Evolutionary conservation across 2,113 vertebrate genomes (phyloP).

Genomic region (Clupea harengus): DNA sequence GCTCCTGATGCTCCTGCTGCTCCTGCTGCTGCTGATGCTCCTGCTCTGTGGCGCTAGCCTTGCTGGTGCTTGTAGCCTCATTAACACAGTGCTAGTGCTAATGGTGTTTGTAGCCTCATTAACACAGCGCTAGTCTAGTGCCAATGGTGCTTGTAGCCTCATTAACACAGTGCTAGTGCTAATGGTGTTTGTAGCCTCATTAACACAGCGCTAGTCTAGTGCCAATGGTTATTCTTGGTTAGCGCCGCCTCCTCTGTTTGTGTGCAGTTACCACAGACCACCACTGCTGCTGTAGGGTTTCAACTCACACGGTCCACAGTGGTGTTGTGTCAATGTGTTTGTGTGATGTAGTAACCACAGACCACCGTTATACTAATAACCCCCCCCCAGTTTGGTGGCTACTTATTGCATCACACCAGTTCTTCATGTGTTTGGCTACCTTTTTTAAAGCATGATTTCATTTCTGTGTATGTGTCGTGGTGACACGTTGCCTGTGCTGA

Average conservation of each 20-base stretch:
- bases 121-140: neutral
- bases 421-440: neutral
- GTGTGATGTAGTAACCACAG: neutral
- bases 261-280: neutral
- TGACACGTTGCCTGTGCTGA: neutral
- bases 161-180: neutral
- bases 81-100: neutral
- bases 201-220: neutral
- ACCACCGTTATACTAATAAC: neutral
- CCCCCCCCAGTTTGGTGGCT: neutral
- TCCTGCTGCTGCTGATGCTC: too few species aligned
- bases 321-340: neutral
- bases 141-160: neutral
- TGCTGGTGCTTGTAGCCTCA: neutral
- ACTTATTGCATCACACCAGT: neutral
- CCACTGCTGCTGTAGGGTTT: neutral
- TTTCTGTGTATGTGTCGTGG: neutral
- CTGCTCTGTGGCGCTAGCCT: neutral
- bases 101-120: constrained; percentile 7
- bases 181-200: constrained; percentile 11
- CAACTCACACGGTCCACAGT: neutral
- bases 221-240: neutral
- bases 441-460: neutral
- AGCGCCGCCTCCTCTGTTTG: neutral
- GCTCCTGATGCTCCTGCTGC: neutral